Conservation (phyloP, 2,888 invertebrate genomes). For the Pterostichus madidus region DNA sequence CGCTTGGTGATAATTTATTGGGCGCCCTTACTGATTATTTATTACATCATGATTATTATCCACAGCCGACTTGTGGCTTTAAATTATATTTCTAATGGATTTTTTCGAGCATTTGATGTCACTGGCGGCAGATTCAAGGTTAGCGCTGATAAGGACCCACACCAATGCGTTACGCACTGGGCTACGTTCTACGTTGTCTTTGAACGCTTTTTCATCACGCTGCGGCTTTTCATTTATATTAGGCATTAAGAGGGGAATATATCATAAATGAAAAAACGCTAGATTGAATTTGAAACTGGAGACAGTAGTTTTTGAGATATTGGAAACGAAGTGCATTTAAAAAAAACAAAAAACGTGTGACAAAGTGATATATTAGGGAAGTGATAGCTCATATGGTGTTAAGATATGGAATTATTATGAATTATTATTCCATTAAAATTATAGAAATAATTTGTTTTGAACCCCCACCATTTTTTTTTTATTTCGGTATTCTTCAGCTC, state of each 20-base stretch:
- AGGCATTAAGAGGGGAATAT: conserved; percentile 2
- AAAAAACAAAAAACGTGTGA: neutral
- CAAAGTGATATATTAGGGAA: conserved; percentile 16
- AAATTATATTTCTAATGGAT: conserved; percentile 36
- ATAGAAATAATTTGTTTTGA: neutral
- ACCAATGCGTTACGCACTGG: neutral
- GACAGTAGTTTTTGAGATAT: conserved; percentile 44
- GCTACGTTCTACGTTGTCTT: neutral
- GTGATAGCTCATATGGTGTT: conserved; percentile 20
- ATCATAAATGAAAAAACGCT: conserved; percentile 45
- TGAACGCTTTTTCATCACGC: neutral
- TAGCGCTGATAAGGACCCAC: neutral
- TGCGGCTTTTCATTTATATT: conserved; percentile 1
- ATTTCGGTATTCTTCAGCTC: too few relatives aligned
- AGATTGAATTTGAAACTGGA: conserved; percentile 37
- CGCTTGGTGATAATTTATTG: neutral
- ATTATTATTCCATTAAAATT: conserved; percentile 27
- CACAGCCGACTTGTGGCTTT: conserved; percentile 34
- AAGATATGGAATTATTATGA: conserved; percentile 1
- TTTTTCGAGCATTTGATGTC: conserved; percentile 29
- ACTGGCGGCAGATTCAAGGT: conserved; percentile 20
- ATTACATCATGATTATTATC: conserved; percentile 41
- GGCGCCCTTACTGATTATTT: conserved; percentile 21
- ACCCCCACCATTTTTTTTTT: too few relatives aligned
- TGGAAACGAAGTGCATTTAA: conserved; percentile 4